phyloP scores from a whole-genome alignment of 2,888 invertebrate genomes.

The Pinctada fucata region DNA sequence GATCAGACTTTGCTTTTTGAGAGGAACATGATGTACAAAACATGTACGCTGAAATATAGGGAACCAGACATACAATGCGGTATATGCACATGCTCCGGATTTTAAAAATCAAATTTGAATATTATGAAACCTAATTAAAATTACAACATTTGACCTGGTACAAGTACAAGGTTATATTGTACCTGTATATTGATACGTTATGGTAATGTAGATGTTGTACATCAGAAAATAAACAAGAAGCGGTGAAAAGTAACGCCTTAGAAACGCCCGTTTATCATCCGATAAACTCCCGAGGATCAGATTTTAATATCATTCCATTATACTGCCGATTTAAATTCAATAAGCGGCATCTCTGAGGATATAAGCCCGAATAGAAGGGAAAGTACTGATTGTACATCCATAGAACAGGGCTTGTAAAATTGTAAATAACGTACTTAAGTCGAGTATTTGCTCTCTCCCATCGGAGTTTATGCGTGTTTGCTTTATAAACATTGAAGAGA shows the following conservation, averaged over 20 bases:
- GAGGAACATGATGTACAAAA: no score
- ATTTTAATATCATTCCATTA: not conserved
- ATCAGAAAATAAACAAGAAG: not conserved
- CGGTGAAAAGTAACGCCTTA: not conserved
- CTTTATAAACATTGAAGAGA: not conserved
- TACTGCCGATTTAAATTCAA: not conserved
- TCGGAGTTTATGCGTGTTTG: not conserved
- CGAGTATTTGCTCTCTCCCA: not conserved
- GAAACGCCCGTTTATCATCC: not conserved
- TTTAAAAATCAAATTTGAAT: no score
- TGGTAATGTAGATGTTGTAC: no score
- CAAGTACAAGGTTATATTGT: no score
- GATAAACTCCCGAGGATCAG: not conserved
- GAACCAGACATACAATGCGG: no score
- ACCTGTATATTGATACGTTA: no score
- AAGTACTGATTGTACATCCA: not conserved
- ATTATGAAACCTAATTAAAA: no score
- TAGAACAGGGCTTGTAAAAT: not conserved
- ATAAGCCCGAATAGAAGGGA: not conserved
- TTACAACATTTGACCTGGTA: no score
- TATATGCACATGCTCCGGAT: no score
- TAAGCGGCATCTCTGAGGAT: not conserved
- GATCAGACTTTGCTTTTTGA: no score
- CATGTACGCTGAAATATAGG: no score
- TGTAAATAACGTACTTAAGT: constrained; percentile 1